Evolutionary conservation across 1,140 invertebrate genomes (phyloP).

Genomic region (Plectrocnemia conspersa): DNA sequence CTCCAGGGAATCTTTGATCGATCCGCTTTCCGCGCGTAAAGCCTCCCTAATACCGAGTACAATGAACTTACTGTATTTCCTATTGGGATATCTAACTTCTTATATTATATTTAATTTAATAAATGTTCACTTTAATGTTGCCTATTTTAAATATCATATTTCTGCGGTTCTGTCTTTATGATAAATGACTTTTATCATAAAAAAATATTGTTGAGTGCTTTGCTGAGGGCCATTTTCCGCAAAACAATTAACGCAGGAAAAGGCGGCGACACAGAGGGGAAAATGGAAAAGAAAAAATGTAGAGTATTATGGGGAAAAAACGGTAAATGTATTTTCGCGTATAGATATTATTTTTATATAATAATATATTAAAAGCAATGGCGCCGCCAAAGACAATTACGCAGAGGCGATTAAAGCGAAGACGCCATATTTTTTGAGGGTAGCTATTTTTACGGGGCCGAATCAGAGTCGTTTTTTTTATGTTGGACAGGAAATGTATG

Average conservation of each 20-base stretch:
- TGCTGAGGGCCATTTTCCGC: slow-evolving; percentile 19
- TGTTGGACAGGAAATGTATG: too few relatives aligned
- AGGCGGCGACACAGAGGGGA: slow-evolving; percentile 18
- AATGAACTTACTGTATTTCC: slow-evolving; percentile 17
- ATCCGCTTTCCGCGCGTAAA: slow-evolving; percentile 20
- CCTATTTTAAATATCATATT: too few relatives aligned
- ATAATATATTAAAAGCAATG: slow-evolving; percentile 14
- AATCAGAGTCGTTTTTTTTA: background rate
- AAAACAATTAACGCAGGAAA: slow-evolving; percentile 24
- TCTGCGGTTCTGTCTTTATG: slow-evolving; percentile 1
- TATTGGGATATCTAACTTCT: too few relatives aligned
- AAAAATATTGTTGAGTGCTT: slow-evolving; percentile 1
- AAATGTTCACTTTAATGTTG: too few relatives aligned
- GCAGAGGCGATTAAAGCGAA: slow-evolving; percentile 16
- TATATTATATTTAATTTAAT: too few relatives aligned
- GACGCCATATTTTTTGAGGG: slow-evolving; percentile 18
- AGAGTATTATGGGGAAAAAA: background rate
- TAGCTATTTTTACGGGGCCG: slow-evolving; percentile 7
- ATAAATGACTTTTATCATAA: slow-evolving; percentile 14
- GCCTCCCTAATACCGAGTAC: slow-evolving; percentile 19
- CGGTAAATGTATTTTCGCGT: too few relatives aligned
- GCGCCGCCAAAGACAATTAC: slow-evolving; percentile 24
- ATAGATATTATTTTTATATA: too few relatives aligned
- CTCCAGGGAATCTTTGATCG: slow-evolving; percentile 14
- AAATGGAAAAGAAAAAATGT: slow-evolving; percentile 20